phyloP scores from a whole-genome alignment of 2,797 vertebrate species.

The Neosilurus mollespiculum region DNA sequence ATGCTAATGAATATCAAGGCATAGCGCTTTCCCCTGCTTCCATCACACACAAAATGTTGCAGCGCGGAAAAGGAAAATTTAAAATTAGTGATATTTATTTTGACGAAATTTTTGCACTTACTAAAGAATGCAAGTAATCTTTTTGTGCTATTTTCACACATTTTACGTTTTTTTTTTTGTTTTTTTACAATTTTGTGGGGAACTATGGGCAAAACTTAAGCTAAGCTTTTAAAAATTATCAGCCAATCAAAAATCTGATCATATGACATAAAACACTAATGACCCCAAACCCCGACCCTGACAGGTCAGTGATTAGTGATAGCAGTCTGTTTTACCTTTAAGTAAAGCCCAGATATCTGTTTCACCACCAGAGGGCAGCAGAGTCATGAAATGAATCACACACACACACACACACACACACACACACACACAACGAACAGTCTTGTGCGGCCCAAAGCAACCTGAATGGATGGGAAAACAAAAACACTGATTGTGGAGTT shows the following conservation, averaged over 20 bases:
- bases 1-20: no score
- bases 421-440: constrained; percentile 3
- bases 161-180: background rate
- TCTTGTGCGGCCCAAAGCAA: no score
- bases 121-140: no score
- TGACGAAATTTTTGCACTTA: no score
- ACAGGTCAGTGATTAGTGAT: background rate
- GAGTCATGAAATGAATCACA: background rate
- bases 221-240: background rate
- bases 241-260: background rate
- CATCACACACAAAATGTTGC: no score
- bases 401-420: background rate
- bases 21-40: no score
- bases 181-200: background rate
- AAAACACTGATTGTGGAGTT: no score
- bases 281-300: no score
- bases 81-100: no score
- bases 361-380: constrained; percentile 42
- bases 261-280: background rate
- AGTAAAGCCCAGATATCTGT: background rate
- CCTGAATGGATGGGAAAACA: no score
- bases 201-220: background rate
- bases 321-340: background rate
- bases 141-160: no score
- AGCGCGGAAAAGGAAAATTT: no score